Conservation (phyloP, 2,888 invertebrate species). For the Ferrisia virgata region DNA sequence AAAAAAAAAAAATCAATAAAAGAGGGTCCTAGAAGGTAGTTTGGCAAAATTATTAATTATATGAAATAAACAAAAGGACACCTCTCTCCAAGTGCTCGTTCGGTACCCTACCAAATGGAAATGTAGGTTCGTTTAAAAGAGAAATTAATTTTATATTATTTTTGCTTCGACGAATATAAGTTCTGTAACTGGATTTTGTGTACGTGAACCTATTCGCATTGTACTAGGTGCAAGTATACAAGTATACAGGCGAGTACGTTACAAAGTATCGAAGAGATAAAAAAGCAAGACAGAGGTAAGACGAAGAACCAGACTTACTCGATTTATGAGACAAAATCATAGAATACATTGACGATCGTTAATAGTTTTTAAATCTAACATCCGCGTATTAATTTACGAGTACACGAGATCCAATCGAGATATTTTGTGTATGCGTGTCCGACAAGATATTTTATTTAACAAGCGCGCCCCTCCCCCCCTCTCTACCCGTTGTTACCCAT, state of each 20-base stretch:
- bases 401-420: conserved; percentile 3
- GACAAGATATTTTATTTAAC: conserved; percentile 12
- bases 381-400: conserved; percentile 14
- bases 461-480: background rate
- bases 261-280: background rate
- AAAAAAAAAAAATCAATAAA: too few relatives aligned
- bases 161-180: background rate
- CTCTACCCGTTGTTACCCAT: too few relatives aligned
- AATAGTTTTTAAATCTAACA: background rate
- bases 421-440: conserved; percentile 10
- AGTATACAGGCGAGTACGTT: background rate
- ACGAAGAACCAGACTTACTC: background rate
- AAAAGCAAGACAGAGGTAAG: too few relatives aligned
- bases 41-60: too few relatives aligned
- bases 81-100: too few relatives aligned
- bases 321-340: conserved; percentile 7
- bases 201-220: too few relatives aligned
- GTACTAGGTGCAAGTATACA: too few relatives aligned
- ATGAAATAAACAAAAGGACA: too few relatives aligned
- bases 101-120: too few relatives aligned
- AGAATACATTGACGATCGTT: background rate
- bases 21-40: background rate
- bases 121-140: background rate
- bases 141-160: background rate
- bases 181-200: too few relatives aligned